phyloP scores from a whole-genome alignment of 2,888 invertebrate genomes.

The Acutogordius australiensis region DNA sequence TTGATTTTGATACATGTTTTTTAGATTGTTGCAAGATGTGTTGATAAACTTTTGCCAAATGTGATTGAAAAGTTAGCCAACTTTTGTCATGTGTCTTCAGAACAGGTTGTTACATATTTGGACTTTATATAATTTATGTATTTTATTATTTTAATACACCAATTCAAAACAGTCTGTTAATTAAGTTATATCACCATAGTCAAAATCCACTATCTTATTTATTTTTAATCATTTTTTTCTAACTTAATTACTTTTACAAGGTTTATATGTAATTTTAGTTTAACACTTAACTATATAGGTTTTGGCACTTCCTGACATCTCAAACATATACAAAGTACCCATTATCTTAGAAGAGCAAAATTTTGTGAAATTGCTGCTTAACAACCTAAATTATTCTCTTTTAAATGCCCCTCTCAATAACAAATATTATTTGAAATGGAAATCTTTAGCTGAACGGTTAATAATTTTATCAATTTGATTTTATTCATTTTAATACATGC shows the following conservation, averaged over 20 bases:
- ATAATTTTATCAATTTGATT: too few relatives aligned
- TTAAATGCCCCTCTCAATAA: conserved; percentile 16
- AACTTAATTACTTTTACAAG: too few relatives aligned
- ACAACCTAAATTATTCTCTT: conserved; percentile 41
- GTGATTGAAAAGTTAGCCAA: conserved; percentile 76
- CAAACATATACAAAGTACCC: conserved; percentile 80
- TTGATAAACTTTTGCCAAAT: conserved; percentile 46
- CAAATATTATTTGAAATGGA: conserved; percentile 38
- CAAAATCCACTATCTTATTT: too few relatives aligned
- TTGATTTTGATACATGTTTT: conserved; percentile 14
- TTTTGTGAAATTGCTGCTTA: conserved; percentile 49
- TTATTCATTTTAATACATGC: too few relatives aligned
- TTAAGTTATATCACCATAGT: too few relatives aligned
- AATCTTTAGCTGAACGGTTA: conserved; percentile 44
- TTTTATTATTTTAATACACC: conserved; percentile 6
- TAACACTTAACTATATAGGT: too few relatives aligned
- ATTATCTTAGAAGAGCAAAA: conserved; percentile 64
- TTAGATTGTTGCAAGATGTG: conserved; percentile 58
- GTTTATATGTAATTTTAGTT: too few relatives aligned
- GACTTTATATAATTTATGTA: not conserved
- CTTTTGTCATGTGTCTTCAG: conserved; percentile 72
- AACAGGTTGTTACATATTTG: conserved; percentile 33
- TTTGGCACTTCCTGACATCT: conserved; percentile 66
- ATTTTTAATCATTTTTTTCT: too few relatives aligned
- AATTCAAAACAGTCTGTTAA: too few relatives aligned